Evolutionary conservation across 2,113 vertebrate genomes (phyloP), one percentile per base, ranked within the genome.

Genomic region (Misgurnus mizolepis): DNA sequence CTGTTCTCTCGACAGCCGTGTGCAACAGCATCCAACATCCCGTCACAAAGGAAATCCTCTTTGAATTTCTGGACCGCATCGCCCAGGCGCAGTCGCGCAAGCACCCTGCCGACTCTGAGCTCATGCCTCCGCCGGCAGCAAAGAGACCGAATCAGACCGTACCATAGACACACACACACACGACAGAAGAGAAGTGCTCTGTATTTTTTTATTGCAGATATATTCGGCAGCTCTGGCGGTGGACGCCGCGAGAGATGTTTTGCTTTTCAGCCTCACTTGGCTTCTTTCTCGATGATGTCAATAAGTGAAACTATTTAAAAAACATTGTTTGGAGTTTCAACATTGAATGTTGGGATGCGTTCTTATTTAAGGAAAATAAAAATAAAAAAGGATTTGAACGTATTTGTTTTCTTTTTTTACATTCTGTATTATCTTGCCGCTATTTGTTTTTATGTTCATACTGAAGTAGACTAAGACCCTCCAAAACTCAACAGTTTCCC

Each of bases 81-180:
- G 81, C 90, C n/a, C 90, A 95, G 83, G 91, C 91, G 86, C 96
- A 95, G 86, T 88, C 85, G 0, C 91, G 93, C 69, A 98, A 95
- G 82, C 94, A 90, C 84, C 92, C 93, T 3, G 88, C 93, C 0
- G 98, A 99, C 88, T 93, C 96, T 0, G 94, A 96, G 89, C 95
- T 98, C 61, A 99, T 98, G 98, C 97, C 98, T 0, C 97, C 97
- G 6, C 97, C 98, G 0, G 95, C 97, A 0, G 95, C 98, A 83
- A 99, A 98, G 90, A 95, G 93, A 90, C 93, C 94, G 0, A 94
- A 92, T 85, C 82, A 89, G 56, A 88, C 92, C 81, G 78, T 91
- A 68, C 93, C 93, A 0, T 96, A 94, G 82, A 62, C 43, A 53
- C 53, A 11, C 70, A 11, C 70, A 18, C 15, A 7, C 6, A 1